These are phyloP conservation scores for Petaurus breviceps DNA, from an alignment of 2,113 vertebrate species.

Conservation along the genomic window DNA sequence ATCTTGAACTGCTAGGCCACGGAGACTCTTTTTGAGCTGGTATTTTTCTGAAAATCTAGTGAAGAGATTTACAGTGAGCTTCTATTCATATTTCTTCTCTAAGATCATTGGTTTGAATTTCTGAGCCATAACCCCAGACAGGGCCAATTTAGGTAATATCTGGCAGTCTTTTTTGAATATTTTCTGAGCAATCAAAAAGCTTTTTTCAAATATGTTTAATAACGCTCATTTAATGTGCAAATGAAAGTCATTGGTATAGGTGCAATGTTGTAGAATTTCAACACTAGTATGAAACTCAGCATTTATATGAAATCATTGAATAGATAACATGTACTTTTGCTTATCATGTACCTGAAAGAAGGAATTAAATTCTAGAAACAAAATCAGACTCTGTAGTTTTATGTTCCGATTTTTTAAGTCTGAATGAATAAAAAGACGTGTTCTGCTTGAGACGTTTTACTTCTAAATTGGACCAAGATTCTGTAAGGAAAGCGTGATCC, in stretches of 20 bases:
- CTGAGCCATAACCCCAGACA: too few species aligned
- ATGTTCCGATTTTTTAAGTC: slow-evolving; percentile 16
- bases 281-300: not conserved
- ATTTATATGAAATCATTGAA: not conserved
- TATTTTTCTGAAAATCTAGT: not conserved
- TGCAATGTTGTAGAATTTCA: slow-evolving; percentile 31
- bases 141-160: not conserved
- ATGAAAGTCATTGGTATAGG: not conserved
- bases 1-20: not conserved
- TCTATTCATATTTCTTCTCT: not conserved
- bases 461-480: slow-evolving; percentile 49
- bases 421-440: slow-evolving; percentile 49
- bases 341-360: slow-evolving; percentile 27
- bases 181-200: not conserved
- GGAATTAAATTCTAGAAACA: slow-evolving; percentile 42
- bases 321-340: slow-evolving; percentile 26
- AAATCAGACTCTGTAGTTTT: not conserved
- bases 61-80: not conserved
- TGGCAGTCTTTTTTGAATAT: not conserved
- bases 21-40: not conserved
- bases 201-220: not conserved
- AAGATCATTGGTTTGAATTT: not conserved
- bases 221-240: not conserved
- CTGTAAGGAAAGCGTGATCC: slow-evolving; percentile 54
- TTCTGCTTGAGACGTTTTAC: slow-evolving; percentile 56